Conservation (phyloP, 2,797 vertebrate species). For the Australoheros facetus region DNA sequence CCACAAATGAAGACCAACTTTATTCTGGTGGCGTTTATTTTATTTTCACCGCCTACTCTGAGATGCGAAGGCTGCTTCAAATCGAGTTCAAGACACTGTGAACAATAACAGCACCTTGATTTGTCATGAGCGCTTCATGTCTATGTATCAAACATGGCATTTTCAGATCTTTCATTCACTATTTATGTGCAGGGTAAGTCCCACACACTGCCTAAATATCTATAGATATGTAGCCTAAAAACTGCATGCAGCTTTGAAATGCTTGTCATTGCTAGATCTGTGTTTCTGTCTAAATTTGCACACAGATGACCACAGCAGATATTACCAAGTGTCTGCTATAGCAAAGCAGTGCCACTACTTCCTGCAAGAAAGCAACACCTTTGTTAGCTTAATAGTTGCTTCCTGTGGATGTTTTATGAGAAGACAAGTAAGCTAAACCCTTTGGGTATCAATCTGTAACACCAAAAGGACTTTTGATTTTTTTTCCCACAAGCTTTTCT, state of each 20-base stretch:
- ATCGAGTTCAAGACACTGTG: background rate
- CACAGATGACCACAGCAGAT: conserved; percentile 36
- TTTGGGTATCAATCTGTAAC: background rate
- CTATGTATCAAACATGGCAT: conserved; percentile 48
- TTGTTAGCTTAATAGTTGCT: conserved; percentile 38
- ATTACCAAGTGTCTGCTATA: conserved; percentile 43
- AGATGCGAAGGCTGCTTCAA: conserved; percentile 6
- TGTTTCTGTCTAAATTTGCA: conserved; percentile 15
- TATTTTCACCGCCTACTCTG: conserved; percentile 1
- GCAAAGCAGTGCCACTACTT: conserved; percentile 55
- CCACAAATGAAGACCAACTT: conserved; percentile 29
- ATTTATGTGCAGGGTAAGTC: conserved; percentile 61
- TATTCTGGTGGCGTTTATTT: conserved; percentile 2
- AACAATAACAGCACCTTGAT: background rate
- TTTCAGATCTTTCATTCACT: conserved; percentile 36
- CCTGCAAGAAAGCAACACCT: conserved; percentile 41
- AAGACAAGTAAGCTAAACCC: conserved; percentile 43
- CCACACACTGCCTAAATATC: background rate
- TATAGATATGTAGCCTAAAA: background rate
- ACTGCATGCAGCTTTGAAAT: background rate
- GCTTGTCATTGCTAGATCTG: background rate
- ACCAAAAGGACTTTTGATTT: background rate
- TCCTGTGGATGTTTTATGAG: conserved; percentile 65
- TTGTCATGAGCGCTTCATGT: conserved; percentile 53
- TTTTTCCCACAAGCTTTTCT: background rate